Evolutionary conservation across 2,797 vertebrate genomes (phyloP).

Genomic region (Phrynocephalus vlangalii): DNA sequence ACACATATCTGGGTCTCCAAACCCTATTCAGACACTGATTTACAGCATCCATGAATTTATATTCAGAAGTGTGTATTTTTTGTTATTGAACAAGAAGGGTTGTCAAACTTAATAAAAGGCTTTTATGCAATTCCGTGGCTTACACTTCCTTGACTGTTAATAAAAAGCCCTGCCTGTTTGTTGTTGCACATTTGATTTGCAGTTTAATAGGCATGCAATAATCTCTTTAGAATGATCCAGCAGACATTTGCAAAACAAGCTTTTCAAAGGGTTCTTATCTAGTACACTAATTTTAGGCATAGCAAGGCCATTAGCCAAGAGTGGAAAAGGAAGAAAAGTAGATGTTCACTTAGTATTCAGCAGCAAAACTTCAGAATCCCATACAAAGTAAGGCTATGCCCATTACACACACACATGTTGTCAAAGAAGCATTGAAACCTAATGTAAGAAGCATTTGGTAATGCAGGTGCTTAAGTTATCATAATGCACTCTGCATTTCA

Average conservation of each 20-base stretch:
- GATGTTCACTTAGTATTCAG: not conserved
- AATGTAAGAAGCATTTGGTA: not conserved
- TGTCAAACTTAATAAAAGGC: not conserved
- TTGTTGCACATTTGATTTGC: constrained; percentile 7
- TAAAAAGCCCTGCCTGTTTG: not conserved
- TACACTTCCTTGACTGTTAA: constrained; percentile 12
- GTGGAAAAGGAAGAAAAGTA: not conserved
- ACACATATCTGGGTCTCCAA: constrained; percentile 1
- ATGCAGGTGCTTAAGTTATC: not conserved
- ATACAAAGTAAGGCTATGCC: accelerated
- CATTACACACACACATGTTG: not conserved
- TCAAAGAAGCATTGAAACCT: not conserved
- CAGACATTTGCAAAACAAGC: constrained; percentile 7
- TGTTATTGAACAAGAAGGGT: not conserved
- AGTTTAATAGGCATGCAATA: not conserved
- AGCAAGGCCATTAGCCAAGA: not conserved
- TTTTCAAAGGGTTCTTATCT: constrained; percentile 20
- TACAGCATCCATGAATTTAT: not conserved
- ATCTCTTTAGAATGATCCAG: not conserved
- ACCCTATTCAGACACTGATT: not conserved
- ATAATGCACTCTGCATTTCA: not conserved
- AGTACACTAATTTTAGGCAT: not conserved
- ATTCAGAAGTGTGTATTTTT: constrained; percentile 12
- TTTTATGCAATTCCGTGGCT: not conserved
- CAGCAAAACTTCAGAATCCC: not conserved